Evolutionary conservation across 2,888 invertebrate species (phyloP), one percentile per base, ranked within the genome.

Genomic region (Aleiodes alternator): DNA sequence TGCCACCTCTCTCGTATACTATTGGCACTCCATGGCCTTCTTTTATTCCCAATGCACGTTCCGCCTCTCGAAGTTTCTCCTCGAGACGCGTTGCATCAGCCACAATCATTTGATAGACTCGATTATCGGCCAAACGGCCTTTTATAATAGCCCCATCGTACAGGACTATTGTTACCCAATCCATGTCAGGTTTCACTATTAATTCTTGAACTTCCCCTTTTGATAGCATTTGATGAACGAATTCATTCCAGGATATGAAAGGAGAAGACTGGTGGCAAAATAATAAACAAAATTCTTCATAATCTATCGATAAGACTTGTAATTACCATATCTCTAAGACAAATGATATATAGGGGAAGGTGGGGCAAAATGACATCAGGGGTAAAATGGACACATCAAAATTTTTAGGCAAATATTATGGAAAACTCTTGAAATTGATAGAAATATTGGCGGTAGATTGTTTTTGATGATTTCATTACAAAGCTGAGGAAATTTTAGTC

Each of bases 201-300:
- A 97, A 90, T 90, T 96, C 95, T 83, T 96, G 95, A 0, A 98
- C 98, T 91, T 98, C 98, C 12, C 98, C 98, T 87, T 96, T 96
- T 0, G 96, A 94, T 72, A 99, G 90, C 96, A 99, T 96, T 78
- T 97, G 95, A 89, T 98, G 95, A 0, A 97, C 93, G 91, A 99
- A 99, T 90, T 98, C 98, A 90, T 97, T 97, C 98, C 98, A 99
- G 0, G 97, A 96, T 1, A 97, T 95, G 69, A 80, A 82, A 53
- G 66, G 77, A 0, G 78, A 76, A 56, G 57, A 51, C 81, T 81
- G 57, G 11, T 9, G 12, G 5, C 5, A 43, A 3, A 3, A 68
- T 9, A 51, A 11, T 48, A 64, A 43, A 12, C 29, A 14, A 55
- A 38, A 61, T 11, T 70, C 29, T 11, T 11, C 1, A 31, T 12